Base-by-base conservation (phyloP, 1,140 invertebrate genomes). In the Lutraria rhynchaena region DNA sequence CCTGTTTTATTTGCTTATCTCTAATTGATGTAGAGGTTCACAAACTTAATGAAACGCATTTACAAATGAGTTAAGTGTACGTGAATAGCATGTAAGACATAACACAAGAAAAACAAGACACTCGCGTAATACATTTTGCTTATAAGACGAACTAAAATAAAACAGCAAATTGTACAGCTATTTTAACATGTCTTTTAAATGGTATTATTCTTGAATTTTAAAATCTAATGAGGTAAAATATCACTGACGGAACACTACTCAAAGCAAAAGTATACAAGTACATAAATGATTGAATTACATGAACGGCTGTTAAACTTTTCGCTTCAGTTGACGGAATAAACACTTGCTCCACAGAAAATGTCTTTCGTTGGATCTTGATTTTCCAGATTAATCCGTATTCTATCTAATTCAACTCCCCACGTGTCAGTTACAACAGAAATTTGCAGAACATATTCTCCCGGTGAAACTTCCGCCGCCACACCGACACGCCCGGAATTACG, bases 341-440 rank as follows among this genome's bases (percentile, higher is more conserved):
- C n/a, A n/a, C n/a, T n/a, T n/a, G 60, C 51, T 1, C 76, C 76
- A 55, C 76, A 80, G 37, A 80, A 69, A 27, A 80, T 5, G 5
- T 69, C 37, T 7, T 29, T 22, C 27, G 15, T 53, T 22, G 76
- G 76, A 49, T 60, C 41, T 35, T 80, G 76, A 46, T 80, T 69
- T 49, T 80, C 65, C 1, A 51, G 22, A 69, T 70, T 70, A 44
- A 80, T 0, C 22, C 63, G 27, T 17, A 80, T 80, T 46, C 76
- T 69, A 51, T 80, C 76, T 5, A 80, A 70, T 31, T 80, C 76
- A 4, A 80, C 41, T n/a, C 76, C 76, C 76, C 63, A 80, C 44
- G 35, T 0, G 65, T 80, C 76, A 1, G 76, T 80, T 5, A 46
- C 27, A 5, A 67, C 65, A 15, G 17, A 29, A 15, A 80, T 35